phyloP scores from a whole-genome alignment of 2,888 invertebrate genomes.

The Archips crataeganus region DNA sequence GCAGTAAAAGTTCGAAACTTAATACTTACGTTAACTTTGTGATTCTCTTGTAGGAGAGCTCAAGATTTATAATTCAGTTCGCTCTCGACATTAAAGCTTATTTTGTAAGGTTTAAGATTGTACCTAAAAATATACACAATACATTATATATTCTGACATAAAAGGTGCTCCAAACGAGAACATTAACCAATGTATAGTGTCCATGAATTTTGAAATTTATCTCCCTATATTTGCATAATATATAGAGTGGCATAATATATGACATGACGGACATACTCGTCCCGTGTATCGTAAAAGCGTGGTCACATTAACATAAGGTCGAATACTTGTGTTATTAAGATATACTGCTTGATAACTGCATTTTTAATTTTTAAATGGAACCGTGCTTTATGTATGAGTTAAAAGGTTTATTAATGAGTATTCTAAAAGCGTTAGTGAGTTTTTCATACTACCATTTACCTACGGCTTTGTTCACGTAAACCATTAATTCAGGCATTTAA shows the following conservation, averaged over 20 bases:
- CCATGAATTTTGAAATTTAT: slow-evolving; percentile 39
- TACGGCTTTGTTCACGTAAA: no score
- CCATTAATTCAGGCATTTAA: no score
- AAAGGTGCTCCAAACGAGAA: slow-evolving; percentile 14
- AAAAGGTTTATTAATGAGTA: neutral
- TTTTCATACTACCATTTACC: neutral
- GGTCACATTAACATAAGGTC: slow-evolving; percentile 60
- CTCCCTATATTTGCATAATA: slow-evolving; percentile 37
- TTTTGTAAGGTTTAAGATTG: slow-evolving; percentile 11
- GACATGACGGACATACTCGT: slow-evolving; percentile 30
- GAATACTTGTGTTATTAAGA: slow-evolving; percentile 57
- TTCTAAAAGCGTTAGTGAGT: neutral
- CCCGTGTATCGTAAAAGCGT: slow-evolving; percentile 31
- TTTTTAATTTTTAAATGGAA: slow-evolving; percentile 50
- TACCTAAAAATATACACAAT: neutral
- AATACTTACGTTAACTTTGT: neutral
- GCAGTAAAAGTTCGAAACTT: no score
- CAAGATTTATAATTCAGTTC: slow-evolving; percentile 1
- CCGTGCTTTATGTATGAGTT: neutral
- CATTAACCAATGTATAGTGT: slow-evolving; percentile 33
- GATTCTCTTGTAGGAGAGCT: neutral
- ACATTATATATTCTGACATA: slow-evolving; percentile 26
- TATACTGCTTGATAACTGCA: slow-evolving; percentile 55
- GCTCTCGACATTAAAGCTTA: slow-evolving; percentile 5
- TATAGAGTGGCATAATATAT: slow-evolving; percentile 39